Percentiles rank a stretch among this genome's conserved stretches.
Conservation (phyloP, 2,797 vertebrate species). For the Adelosebastes latens region DNA sequence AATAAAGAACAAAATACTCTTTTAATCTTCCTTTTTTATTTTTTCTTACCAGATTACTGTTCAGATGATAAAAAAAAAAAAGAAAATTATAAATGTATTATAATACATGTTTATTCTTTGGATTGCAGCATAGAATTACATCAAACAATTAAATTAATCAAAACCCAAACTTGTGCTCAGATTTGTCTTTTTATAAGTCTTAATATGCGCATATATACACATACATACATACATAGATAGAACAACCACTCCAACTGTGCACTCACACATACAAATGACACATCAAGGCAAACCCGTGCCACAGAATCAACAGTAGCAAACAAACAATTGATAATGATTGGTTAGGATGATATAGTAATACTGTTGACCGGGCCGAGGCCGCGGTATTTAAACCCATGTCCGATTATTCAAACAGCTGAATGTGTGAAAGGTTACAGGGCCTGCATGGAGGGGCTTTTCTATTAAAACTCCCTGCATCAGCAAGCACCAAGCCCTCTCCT, state of each 20-base stretch:
- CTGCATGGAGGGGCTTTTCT: slow-evolving; percentile 11
- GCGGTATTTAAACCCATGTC: background rate
- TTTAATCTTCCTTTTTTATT: slow-evolving; percentile 57
- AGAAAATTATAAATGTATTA: slow-evolving; percentile 85
- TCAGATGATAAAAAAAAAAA: slow-evolving; percentile 75
- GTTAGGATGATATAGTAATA: slow-evolving; percentile 51
- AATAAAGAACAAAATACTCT: slow-evolving; percentile 38
- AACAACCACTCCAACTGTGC: slow-evolving; percentile 46
- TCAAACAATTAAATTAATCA: slow-evolving; percentile 83
- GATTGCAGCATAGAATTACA: slow-evolving; percentile 90
- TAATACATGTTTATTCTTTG: slow-evolving; percentile 93
- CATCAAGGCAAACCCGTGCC: slow-evolving; percentile 48
- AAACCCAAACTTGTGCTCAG: slow-evolving; percentile 84
- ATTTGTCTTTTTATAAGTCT: slow-evolving; percentile 72
- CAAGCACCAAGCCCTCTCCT: slow-evolving; percentile 46
- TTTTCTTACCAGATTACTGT: slow-evolving; percentile 74
- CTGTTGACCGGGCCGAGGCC: slow-evolving; percentile 45
- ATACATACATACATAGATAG: slow-evolving; percentile 44
- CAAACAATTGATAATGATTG: slow-evolving; percentile 43
- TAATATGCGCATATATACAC: slow-evolving; percentile 66
- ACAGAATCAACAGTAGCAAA: slow-evolving; percentile 56
- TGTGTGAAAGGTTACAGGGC: slow-evolving; percentile 3
- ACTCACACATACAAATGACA: slow-evolving; percentile 53
- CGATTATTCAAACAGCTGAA: slow-evolving; percentile 5
- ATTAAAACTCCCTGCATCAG: slow-evolving; percentile 17